Base-by-base conservation (phyloP, 2,797 vertebrate species). In the Bradypus variegatus region DNA sequence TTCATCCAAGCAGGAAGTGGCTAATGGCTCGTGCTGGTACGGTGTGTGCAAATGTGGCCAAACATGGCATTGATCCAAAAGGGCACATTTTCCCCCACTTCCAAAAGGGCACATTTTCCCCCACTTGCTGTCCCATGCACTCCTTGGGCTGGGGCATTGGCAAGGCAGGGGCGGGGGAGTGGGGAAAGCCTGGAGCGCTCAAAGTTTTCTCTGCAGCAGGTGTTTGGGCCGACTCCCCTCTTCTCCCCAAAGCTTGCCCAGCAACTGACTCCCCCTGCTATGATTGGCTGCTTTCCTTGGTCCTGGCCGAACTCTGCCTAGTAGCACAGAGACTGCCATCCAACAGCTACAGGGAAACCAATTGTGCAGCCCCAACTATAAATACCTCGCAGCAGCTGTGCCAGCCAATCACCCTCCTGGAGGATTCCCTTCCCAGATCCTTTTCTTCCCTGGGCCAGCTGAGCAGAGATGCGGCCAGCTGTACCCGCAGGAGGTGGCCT, bases 261-360 rank as follows among this genome's bases (percentile, higher is more conserved):
- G 94, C 92, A 90, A 92, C 72, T 60, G 91, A 90, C 84, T 96
- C 94, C 90, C 90, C 95, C 81, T 82, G 80, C 90, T 95, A 88
- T 96, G 95, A 96, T 96, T 96, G 95, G 96, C 95, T 96, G 94
- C 93, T 94, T 91, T 96, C 95, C 95, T 95, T 86, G 94, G 89
- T 92, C 90, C 94, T 93, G 92, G 69, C 86, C 6, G 2, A 96
- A 96, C 92, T 96, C 96, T 96, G 95, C 96, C 96, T 96, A 96
- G 96, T 93, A 96, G 96, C 96, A 96, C 73, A 33, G 90, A 33
- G 78, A 82, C 93, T 23, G 75, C 69, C 31, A 14, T 89, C 93
- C 92, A 91, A 92, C 75, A 80, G 93, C 95, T 79, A 94, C 81
- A 94, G 90, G 92, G 94, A 94, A 94, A 94, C 90, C 95, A 95